phyloP scores from a whole-genome alignment of 2,888 invertebrate species.

The Sphaeridia pumilis region DNA sequence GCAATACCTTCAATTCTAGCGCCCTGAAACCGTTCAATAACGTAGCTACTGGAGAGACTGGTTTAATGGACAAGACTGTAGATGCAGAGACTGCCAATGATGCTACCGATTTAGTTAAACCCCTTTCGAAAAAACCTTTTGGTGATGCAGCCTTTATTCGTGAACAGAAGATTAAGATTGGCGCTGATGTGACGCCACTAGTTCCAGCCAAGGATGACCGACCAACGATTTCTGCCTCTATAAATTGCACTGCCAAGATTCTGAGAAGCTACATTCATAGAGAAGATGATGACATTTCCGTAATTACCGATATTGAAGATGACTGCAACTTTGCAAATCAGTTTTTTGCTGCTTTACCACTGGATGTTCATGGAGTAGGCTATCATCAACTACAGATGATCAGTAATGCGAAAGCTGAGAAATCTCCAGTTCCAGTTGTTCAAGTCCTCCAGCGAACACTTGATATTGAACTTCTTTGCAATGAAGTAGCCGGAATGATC shows the following conservation, averaged over 20 bases:
- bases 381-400: conserved; percentile 38
- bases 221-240: conserved; percentile 19
- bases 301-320: conserved; percentile 62
- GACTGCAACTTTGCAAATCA: conserved; percentile 32
- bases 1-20: conserved; percentile 16
- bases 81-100: background rate
- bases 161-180: background rate
- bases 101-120: too few species aligned
- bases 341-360: conserved; percentile 48
- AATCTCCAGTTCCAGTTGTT: conserved; percentile 40
- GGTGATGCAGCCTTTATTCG: background rate
- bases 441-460: conserved; percentile 48
- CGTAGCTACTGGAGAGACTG: background rate
- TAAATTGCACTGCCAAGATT: conserved; percentile 54
- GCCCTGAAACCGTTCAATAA: too few species aligned
- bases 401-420: conserved; percentile 45
- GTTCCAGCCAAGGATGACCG: conserved; percentile 11
- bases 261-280: conserved; percentile 50
- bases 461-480: conserved; percentile 54
- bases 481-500: conserved; percentile 49
- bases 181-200: too few species aligned
- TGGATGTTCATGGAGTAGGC: conserved; percentile 53
- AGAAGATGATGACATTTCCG: conserved; percentile 58
- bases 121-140: too few species aligned
- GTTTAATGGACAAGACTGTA: background rate